Base-by-base conservation (phyloP, 2,888 invertebrate genomes). In the Amphipyra tragopoginis region DNA sequence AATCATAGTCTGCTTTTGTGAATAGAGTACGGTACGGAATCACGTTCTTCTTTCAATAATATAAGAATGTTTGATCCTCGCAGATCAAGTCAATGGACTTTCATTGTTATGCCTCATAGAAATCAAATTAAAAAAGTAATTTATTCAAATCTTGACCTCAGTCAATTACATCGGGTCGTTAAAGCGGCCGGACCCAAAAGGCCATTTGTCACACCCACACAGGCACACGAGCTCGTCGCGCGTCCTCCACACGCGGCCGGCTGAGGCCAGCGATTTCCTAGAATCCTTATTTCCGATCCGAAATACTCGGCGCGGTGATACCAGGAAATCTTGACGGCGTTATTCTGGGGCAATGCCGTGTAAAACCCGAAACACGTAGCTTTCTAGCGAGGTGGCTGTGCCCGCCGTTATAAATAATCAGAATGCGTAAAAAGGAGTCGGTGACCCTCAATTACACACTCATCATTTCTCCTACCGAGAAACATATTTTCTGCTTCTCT, bases 261-360 rank as follows among this genome's bases (percentile, higher is more conserved):
- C 84, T 75, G 91, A 91, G 91, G 92, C 91, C 91, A 91, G 85
- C 86, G 76, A 83, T 89, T 93, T 93, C 93, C 87, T 81, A 86
- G 93, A 93, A 93, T 90, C 89, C 88, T 90, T 90, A 90, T 93
- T 92, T 93, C 93, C 93, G 93, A 93, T 93, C 93, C 92, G 91
- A 93, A 93, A 93, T 90, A 93, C 91, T 83, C 89, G 86, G 81
- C 85, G 86, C 87, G 76, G 81, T 88, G 84, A 85, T 93, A 93
- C 93, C 86, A 87, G 90, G 93, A 93, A 93, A 88, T 91, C 87
- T 89, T 87, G 79, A 80, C 88, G 82, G 88, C 85, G 90, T 91
- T 93, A 93, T 93, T 93, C 92, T 90, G 93, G 91, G 92, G 89
- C 91, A 89, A 87, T 88, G 91, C 87, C 86, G 89, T 83, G 91